These are phyloP conservation scores for Aptenodytes patagonicus DNA, from an alignment of 2,113 vertebrate genomes.

Conservation along the genomic window DNA sequence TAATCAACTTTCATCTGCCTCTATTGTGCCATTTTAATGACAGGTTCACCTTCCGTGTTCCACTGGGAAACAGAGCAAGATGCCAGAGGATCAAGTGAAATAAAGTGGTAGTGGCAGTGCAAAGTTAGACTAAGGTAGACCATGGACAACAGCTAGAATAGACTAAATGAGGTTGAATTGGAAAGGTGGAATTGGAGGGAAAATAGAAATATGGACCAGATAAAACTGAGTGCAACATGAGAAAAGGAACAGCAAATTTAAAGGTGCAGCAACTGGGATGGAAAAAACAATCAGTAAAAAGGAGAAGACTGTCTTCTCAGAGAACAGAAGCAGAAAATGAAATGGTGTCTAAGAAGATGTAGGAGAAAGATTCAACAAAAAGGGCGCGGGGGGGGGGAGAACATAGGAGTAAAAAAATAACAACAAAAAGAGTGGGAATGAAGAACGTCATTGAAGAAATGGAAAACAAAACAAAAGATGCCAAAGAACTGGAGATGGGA, in stretches of 20 bases:
- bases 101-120: neutral
- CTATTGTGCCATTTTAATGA: neutral
- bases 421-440: neutral
- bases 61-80: neutral
- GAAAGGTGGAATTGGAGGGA: neutral
- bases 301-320: neutral
- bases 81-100: neutral
- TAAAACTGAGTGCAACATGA: neutral
- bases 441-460: neutral
- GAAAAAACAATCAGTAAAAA: neutral
- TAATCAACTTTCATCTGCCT: neutral
- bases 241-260: neutral
- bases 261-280: neutral
- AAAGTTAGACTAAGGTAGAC: neutral
- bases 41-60: neutral
- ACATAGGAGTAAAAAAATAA: neutral
- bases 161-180: neutral
- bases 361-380: neutral
- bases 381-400: fast-evolving
- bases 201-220: neutral
- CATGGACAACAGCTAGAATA: neutral
- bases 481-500: neutral
- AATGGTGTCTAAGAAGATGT: neutral
- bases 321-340: neutral
- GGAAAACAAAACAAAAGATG: neutral